Conservation (phyloP, 2,113 vertebrate species). For the Brachirus orientalis region DNA sequence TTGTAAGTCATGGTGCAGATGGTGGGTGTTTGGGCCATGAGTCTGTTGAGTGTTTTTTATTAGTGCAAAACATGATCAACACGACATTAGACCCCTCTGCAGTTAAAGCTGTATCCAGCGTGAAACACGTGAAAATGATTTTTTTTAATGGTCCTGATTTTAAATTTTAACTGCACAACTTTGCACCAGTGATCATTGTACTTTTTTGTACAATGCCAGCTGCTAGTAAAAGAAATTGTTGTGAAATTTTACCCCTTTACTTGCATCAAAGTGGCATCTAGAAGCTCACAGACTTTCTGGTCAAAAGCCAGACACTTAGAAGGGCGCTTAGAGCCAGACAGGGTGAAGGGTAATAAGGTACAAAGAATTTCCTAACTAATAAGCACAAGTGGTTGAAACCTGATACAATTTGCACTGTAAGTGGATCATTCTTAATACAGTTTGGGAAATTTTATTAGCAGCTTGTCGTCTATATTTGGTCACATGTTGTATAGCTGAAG, state of each 20-base stretch:
- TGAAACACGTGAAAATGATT: too few relatives aligned
- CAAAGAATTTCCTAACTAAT: slow-evolving; percentile 9
- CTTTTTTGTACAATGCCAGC: neutral
- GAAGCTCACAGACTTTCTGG: slow-evolving; percentile 22
- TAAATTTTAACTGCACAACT: slow-evolving; percentile 22
- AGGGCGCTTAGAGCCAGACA: slow-evolving; percentile 29
- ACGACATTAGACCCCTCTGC: neutral
- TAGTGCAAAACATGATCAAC: slow-evolving; percentile 10
- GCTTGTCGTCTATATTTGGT: neutral
- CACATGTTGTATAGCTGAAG: neutral
- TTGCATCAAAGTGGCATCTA: slow-evolving; percentile 11
- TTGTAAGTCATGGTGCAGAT: slow-evolving; percentile 9
- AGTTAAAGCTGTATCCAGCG: too few relatives aligned
- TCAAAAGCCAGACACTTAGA: slow-evolving; percentile 30
- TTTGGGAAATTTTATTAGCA: slow-evolving; percentile 27
- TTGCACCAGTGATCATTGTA: slow-evolving; percentile 7
- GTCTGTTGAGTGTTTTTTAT: too few relatives aligned
- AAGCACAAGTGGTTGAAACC: slow-evolving; percentile 7
- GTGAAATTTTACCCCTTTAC: slow-evolving; percentile 16
- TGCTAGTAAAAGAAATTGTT: slow-evolving; percentile 2
- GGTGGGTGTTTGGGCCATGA: slow-evolving; percentile 13
- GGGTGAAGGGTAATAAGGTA: slow-evolving; percentile 16
- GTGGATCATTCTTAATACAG: slow-evolving; percentile 31
- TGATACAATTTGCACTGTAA: slow-evolving; percentile 14
- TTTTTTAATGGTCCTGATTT: too few relatives aligned